phyloP scores from a whole-genome alignment of 2,888 invertebrate species.

The Minunthozetes semirufus region DNA sequence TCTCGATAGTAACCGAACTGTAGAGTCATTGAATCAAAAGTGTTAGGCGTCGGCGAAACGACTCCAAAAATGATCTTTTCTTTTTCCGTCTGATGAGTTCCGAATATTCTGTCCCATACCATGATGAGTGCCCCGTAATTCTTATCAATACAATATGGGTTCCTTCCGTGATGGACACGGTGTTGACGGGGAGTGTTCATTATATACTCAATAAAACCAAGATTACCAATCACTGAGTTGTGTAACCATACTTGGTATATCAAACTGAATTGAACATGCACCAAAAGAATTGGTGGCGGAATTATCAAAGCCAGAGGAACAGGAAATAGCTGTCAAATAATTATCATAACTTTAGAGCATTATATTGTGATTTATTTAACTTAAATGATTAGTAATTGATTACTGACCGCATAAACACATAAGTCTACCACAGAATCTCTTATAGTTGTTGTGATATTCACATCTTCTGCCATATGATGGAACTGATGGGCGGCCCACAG shows the following conservation, averaged over 20 bases:
- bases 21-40: constrained; percentile 62
- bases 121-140: constrained; percentile 87
- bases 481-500: constrained; percentile 85
- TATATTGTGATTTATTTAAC: background rate
- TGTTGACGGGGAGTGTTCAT: constrained; percentile 87
- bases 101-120: constrained; percentile 77
- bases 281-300: constrained; percentile 69
- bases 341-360: background rate
- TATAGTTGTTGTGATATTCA: constrained; percentile 74
- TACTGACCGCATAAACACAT: constrained; percentile 62
- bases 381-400: too few relatives aligned
- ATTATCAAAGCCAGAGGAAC: constrained; percentile 61
- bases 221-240: constrained; percentile 67
- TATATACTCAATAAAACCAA: constrained; percentile 77
- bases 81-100: constrained; percentile 71
- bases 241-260: constrained; percentile 92
- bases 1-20: constrained; percentile 69
- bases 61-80: constrained; percentile 76
- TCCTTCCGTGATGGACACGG: constrained; percentile 65
- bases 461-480: constrained; percentile 83
- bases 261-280: constrained; percentile 79
- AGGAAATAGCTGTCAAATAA: constrained; percentile 49
- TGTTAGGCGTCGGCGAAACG: constrained; percentile 66
- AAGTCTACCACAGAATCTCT: constrained; percentile 72
- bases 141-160: constrained; percentile 82